A percentile compares a stretch with the other conserved stretches of the same genome.
Evolutionary conservation across 2,797 vertebrate species (phyloP).

Genomic region (Dipus sagitta): DNA sequence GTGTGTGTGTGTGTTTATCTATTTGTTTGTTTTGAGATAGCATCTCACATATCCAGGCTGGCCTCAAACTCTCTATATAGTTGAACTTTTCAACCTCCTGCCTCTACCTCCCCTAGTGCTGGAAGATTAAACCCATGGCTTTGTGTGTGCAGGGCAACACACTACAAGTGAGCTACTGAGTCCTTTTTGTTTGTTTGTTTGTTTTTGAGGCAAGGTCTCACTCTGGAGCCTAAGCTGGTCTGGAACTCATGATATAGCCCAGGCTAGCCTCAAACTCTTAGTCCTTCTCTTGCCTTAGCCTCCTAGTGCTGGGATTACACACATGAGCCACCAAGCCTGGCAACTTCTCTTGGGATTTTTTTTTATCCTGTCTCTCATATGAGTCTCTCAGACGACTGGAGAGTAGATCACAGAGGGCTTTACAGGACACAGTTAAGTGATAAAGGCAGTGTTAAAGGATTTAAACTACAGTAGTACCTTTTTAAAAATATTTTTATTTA

Average conservation of each 20-base stretch:
- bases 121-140: too few relatives aligned
- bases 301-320: not conserved
- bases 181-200: too few relatives aligned
- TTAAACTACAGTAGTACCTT: not conserved
- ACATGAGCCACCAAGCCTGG: not conserved
- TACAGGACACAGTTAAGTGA: not conserved
- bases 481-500: too few relatives aligned
- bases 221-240: not conserved
- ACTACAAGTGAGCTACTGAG: too few relatives aligned
- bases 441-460: not conserved
- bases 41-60: too few relatives aligned
- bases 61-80: too few relatives aligned
- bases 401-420: not conserved
- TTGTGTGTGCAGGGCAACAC: too few relatives aligned
- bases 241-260: not conserved
- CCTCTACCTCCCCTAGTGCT: too few relatives aligned
- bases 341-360: not conserved
- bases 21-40: not conserved
- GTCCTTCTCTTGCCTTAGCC: not conserved
- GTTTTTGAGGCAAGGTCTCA: not conserved
- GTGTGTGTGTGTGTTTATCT: not conserved
- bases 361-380: not conserved
- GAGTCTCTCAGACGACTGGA: conserved; percentile 1
- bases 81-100: too few relatives aligned
- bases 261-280: not conserved